These are phyloP conservation scores for Kradibia gibbosae DNA, from an alignment of 1,140 invertebrate species.

Conservation along the genomic window DNA sequence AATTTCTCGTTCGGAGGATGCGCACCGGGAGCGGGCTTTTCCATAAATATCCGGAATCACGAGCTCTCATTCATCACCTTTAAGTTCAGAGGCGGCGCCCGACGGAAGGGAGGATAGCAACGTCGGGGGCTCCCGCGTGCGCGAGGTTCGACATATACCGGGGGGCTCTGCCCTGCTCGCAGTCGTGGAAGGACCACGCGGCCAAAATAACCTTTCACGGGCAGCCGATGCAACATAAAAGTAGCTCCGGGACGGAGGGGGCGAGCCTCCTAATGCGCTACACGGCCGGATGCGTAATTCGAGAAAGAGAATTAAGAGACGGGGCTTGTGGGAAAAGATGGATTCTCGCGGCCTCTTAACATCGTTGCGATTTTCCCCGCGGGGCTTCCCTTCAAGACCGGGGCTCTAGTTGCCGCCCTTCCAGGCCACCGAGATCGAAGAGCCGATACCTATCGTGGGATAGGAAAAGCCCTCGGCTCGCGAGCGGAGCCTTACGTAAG, in stretches of 20 bases:
- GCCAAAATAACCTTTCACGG: neutral
- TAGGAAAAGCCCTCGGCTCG: no score
- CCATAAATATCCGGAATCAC: neutral
- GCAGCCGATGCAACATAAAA: neutral
- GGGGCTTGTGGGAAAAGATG: constrained; percentile 27
- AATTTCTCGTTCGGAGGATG: no score
- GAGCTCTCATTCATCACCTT: neutral
- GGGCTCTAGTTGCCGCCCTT: neutral
- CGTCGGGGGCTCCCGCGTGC: neutral
- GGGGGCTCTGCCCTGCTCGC: no score
- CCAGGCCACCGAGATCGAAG: neutral
- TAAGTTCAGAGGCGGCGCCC: no score
- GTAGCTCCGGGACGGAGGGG: neutral
- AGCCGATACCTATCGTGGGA: constrained; percentile 3
- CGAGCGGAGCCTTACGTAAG: neutral
- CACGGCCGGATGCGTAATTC: constrained; percentile 1
- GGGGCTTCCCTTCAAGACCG: constrained; percentile 22
- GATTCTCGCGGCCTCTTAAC: neutral
- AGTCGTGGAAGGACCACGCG: no score
- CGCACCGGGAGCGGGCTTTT: no score
- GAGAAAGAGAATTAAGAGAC: constrained; percentile 28
- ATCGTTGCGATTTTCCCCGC: neutral
- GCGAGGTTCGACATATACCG: neutral
- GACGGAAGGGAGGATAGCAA: neutral
- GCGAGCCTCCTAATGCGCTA: neutral